A percentile compares a stretch with the other conserved stretches of the same genome.
Conservation (phyloP, 2,888 invertebrate genomes). For the Drosophila meridionalis region DNA sequence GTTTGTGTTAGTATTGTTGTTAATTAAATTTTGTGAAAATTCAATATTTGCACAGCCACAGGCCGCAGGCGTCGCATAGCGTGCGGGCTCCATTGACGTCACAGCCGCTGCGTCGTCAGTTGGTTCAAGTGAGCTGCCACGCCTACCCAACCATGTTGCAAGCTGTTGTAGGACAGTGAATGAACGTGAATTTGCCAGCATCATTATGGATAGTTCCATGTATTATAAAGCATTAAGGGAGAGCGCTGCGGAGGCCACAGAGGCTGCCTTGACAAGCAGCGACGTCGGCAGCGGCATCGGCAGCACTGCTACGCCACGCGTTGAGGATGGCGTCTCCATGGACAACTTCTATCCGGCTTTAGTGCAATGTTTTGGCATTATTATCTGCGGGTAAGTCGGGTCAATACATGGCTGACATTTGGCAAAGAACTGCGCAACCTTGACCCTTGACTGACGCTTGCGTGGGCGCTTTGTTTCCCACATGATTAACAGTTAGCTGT, state of each 20-base stretch:
- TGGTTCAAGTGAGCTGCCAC: slow-evolving; percentile 34
- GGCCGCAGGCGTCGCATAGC: slow-evolving; percentile 16
- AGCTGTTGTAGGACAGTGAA: slow-evolving; percentile 24
- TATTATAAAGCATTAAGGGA: slow-evolving; percentile 64
- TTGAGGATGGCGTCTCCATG: slow-evolving; percentile 85
- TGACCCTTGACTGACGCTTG: slow-evolving; percentile 15
- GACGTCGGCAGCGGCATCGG: slow-evolving; percentile 22
- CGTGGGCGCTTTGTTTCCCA: slow-evolving; percentile 11
- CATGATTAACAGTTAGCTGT: slow-evolving; percentile 21
- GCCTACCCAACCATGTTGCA: slow-evolving; percentile 28
- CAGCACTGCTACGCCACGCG: slow-evolving; percentile 36
- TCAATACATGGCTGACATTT: background rate
- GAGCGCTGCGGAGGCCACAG: slow-evolving; percentile 38
- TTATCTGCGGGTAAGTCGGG: slow-evolving; percentile 92
- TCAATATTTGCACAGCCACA: slow-evolving; percentile 48
- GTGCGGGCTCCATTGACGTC: slow-evolving; percentile 61
- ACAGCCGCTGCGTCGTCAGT: slow-evolving; percentile 53
- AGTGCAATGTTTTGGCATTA: slow-evolving; percentile 95
- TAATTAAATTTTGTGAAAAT: slow-evolving; percentile 55
- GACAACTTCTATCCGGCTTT: slow-evolving; percentile 96
- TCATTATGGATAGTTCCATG: slow-evolving; percentile 79
- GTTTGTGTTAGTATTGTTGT: slow-evolving; percentile 8
- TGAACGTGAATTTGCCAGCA: slow-evolving; percentile 15
- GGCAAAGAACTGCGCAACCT: slow-evolving; percentile 2
- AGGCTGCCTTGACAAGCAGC: slow-evolving; percentile 26